Conservation (phyloP, 2,888 invertebrate species). For the Platerodrilus igneus region DNA sequence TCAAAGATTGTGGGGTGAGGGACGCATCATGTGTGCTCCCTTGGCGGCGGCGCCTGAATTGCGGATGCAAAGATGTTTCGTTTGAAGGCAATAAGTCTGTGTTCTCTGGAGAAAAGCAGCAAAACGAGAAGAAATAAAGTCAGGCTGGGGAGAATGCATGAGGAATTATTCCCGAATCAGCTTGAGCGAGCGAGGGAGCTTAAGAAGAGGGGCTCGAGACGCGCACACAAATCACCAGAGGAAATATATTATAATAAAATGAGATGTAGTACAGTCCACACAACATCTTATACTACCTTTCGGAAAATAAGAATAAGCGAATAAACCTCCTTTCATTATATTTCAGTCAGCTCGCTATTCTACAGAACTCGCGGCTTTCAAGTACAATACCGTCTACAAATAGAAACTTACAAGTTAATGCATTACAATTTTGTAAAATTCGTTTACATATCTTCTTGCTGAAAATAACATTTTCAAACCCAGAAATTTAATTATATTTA, state of each 20-base stretch:
- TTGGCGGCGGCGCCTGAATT: constrained; percentile 26
- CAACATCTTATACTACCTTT: constrained; percentile 30
- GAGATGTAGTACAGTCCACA: constrained; percentile 42
- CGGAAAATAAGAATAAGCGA: too few relatives aligned
- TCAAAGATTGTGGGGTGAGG: constrained; percentile 24
- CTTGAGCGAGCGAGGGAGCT: constrained; percentile 37
- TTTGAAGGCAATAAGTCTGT: constrained; percentile 41
- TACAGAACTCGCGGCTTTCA: too few relatives aligned
- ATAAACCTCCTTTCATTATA: too few relatives aligned
- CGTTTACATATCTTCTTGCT: too few relatives aligned
- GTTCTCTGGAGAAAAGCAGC: constrained; percentile 35
- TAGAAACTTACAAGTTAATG: too few relatives aligned
- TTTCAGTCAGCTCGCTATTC: too few relatives aligned
- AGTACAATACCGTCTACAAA: too few relatives aligned
- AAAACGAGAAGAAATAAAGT: constrained; percentile 38
- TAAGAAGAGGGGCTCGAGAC: constrained; percentile 37
- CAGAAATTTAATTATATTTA: too few relatives aligned
- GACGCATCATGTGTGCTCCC: constrained; percentile 26
- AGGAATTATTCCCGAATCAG: constrained; percentile 46
- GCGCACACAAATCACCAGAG: constrained; percentile 46
- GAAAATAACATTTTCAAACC: too few relatives aligned
- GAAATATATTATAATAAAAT: constrained; percentile 47
- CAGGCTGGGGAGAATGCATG: constrained; percentile 39
- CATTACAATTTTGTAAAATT: too few relatives aligned
- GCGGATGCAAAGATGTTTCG: constrained; percentile 40